Percentiles rank a stretch among this genome's conserved stretches.
Evolutionary conservation across 1,140 invertebrate species (phyloP).

Genomic region (Sesamia nonagrioides): DNA sequence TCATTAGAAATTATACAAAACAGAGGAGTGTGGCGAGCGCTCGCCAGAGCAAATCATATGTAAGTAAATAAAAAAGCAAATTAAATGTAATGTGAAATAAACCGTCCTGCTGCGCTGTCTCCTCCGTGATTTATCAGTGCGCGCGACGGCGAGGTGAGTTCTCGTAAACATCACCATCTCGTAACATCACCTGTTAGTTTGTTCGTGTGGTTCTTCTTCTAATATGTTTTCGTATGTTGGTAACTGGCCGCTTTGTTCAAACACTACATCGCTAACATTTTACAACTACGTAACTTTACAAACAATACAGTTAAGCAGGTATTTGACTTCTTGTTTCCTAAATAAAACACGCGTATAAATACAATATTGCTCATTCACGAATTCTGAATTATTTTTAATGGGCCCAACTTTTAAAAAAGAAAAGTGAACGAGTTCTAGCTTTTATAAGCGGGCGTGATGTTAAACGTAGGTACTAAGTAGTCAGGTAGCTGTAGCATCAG

Average conservation of each 20-base stretch:
- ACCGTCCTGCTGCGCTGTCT: constrained; percentile 16
- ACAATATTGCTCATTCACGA: too few relatives aligned
- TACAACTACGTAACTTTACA: background rate
- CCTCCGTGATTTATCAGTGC: background rate
- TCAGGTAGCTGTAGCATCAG: too few relatives aligned
- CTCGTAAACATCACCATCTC: background rate
- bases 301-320: background rate
- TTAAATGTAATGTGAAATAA: constrained; percentile 74
- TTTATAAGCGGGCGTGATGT: too few relatives aligned
- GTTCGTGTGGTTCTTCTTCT: constrained; percentile 14
- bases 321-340: background rate
- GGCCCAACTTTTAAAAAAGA: too few relatives aligned
- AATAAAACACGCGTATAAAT: too few relatives aligned
- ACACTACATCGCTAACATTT: background rate
- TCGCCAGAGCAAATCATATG: constrained; percentile 66
- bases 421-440: too few relatives aligned
- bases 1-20: constrained; percentile 56
- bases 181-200: background rate
- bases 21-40: constrained; percentile 42
- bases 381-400: too few relatives aligned
- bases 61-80: constrained; percentile 79
- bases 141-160: background rate
- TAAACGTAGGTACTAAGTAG: too few relatives aligned
- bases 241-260: background rate
- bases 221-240: background rate